Evolutionary conservation across 2,888 invertebrate genomes (phyloP).

Genomic region (Eupithecia centaureata): DNA sequence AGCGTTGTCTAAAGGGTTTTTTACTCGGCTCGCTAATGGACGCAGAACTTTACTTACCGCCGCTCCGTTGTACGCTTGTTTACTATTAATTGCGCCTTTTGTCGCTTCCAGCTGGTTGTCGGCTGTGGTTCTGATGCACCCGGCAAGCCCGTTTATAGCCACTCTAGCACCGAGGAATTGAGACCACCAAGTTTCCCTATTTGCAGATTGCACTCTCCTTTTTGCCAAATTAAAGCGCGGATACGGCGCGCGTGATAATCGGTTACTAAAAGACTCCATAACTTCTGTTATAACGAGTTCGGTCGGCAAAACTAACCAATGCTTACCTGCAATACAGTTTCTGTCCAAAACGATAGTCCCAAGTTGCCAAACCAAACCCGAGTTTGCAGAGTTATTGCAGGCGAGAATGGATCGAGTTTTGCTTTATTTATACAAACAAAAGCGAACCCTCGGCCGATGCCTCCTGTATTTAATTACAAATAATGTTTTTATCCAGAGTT

Average conservation of each 20-base stretch:
- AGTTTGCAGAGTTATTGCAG: slow-evolving; percentile 30
- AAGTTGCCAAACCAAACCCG: slow-evolving; percentile 27
- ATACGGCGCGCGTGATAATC: slow-evolving; percentile 27
- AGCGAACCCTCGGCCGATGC: slow-evolving; percentile 31
- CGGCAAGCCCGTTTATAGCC: slow-evolving; percentile 54
- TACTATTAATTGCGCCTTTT: slow-evolving; percentile 79
- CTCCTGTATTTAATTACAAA: slow-evolving; percentile 43
- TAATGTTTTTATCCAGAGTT: slow-evolving; percentile 43
- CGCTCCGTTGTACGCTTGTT: slow-evolving; percentile 67
- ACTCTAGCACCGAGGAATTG: slow-evolving; percentile 47
- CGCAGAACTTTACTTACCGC: slow-evolving; percentile 67
- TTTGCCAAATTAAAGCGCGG: slow-evolving; percentile 38
- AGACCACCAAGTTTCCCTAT: slow-evolving; percentile 45
- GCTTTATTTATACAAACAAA: slow-evolving; percentile 28
- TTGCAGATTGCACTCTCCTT: slow-evolving; percentile 41
- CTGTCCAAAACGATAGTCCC: slow-evolving; percentile 27
- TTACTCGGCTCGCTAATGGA: slow-evolving; percentile 67
- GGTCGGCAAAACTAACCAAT: slow-evolving; percentile 27
- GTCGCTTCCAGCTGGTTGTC: slow-evolving; percentile 69
- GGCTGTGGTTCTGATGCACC: slow-evolving; percentile 51
- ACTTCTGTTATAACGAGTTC: slow-evolving; percentile 30
- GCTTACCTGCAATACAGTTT: slow-evolving; percentile 34
- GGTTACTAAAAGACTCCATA: slow-evolving; percentile 27
- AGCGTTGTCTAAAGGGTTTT: slow-evolving; percentile 59
- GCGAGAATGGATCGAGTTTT: slow-evolving; percentile 31